Percentiles rank a stretch among this genome's conserved stretches.
Conservation (phyloP, 2,113 vertebrate species). For the Paraplagusia blochii region DNA sequence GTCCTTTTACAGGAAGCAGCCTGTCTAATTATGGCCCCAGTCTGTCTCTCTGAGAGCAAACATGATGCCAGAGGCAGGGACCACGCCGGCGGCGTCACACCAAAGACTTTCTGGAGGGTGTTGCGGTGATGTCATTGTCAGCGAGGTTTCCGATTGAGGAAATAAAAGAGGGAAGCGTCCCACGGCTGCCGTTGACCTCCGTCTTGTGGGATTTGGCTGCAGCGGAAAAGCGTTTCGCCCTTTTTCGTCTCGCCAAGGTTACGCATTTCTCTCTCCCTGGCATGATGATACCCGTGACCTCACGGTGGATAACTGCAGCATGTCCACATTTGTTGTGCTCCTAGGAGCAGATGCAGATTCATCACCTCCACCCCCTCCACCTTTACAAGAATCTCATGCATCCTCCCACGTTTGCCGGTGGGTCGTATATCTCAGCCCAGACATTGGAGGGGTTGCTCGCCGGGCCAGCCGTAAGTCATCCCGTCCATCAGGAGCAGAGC, state of each 20-base stretch:
- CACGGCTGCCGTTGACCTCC: slow-evolving; percentile 20
- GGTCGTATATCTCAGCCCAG: slow-evolving; percentile 58
- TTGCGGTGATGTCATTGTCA: slow-evolving; percentile 78
- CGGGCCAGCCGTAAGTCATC: slow-evolving; percentile 61
- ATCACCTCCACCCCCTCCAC: slow-evolving; percentile 32
- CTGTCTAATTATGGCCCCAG: slow-evolving; percentile 74
- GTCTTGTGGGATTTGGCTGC: slow-evolving; percentile 16
- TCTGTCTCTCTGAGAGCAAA: slow-evolving; percentile 74
- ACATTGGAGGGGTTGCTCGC: slow-evolving; percentile 56
- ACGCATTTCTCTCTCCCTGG: slow-evolving; percentile 11
- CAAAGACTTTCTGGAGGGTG: slow-evolving; percentile 65
- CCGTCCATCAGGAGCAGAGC: slow-evolving; percentile 47
- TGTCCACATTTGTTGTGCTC: slow-evolving; percentile 41
- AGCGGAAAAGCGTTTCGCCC: slow-evolving; percentile 2
- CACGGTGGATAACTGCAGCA: slow-evolving; percentile 41
- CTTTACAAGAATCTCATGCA: slow-evolving; percentile 56
- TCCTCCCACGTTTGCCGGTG: slow-evolving; percentile 58
- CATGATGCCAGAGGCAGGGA: slow-evolving; percentile 63
- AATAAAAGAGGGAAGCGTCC: slow-evolving; percentile 42
- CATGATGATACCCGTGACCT: slow-evolving; percentile 44
- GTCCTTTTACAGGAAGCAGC: slow-evolving; percentile 77
- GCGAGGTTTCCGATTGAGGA: slow-evolving; percentile 81
- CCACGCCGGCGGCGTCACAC: slow-evolving; percentile 62
- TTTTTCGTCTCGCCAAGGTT: slow-evolving; percentile 44
- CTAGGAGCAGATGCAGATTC: slow-evolving; percentile 60